Evolutionary conservation across 2,113 vertebrate genomes (phyloP).

Genomic region (Silurus meridionalis): DNA sequence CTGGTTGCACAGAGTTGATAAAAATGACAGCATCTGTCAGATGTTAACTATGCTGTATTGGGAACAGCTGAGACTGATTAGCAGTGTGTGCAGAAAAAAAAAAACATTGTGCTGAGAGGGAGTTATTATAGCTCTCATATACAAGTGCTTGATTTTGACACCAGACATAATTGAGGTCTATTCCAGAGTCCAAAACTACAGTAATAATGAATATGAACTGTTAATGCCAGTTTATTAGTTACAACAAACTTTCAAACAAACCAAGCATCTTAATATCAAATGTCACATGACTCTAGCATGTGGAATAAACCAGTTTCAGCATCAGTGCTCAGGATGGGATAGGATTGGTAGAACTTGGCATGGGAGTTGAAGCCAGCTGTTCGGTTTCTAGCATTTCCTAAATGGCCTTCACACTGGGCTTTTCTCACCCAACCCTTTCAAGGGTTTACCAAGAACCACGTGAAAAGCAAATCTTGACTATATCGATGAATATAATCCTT

Average conservation of each 20-base stretch:
- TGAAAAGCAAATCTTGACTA: background rate
- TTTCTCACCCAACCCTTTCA: background rate
- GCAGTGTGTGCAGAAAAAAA: background rate
- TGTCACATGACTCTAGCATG: background rate
- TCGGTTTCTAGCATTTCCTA: background rate
- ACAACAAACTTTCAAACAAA: background rate
- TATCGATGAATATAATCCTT: background rate
- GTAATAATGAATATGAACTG: background rate
- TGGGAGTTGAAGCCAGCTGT: background rate
- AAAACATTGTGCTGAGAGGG: background rate
- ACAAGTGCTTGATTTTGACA: background rate
- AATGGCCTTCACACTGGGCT: background rate
- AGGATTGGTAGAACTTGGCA: background rate
- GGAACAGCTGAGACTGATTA: slow-evolving; percentile 14
- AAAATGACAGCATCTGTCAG: slow-evolving; percentile 11
- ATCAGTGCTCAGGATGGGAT: background rate
- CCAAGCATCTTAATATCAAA: background rate
- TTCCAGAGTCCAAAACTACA: background rate
- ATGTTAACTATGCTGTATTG: background rate
- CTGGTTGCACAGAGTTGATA: slow-evolving; percentile 10
- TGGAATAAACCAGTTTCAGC: background rate
- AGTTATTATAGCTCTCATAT: slow-evolving; percentile 2
- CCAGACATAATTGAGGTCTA: slow-evolving; percentile 4
- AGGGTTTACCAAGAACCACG: background rate
- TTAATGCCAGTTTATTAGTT: background rate